Evolutionary conservation across 2,113 vertebrate genomes (phyloP).

Genomic region (Saccopteryx leptura): DNA sequence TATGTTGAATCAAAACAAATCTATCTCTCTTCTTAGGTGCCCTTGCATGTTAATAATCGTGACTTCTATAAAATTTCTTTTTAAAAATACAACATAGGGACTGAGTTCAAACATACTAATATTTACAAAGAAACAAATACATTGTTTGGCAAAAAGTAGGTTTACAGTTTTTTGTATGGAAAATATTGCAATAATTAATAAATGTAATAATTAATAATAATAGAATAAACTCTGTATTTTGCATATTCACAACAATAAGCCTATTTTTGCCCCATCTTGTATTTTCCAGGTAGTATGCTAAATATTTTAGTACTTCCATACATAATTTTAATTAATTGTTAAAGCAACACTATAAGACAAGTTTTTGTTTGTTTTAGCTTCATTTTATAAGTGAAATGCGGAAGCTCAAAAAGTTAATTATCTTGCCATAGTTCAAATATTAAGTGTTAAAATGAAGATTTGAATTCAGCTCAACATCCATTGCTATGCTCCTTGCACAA

Average conservation of each 20-base stretch:
- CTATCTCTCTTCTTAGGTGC: neutral
- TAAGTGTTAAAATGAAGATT: neutral
- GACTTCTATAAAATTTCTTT: neutral
- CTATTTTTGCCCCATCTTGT: neutral
- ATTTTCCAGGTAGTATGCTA: neutral
- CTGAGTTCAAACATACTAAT: neutral
- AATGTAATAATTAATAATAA: neutral
- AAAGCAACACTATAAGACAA: neutral
- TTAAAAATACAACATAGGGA: neutral
- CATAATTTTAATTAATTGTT: neutral
- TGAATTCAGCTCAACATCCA: neutral
- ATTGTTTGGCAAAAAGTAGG: neutral
- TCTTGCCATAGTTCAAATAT: neutral
- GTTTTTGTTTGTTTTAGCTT: neutral
- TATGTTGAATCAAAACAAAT: slow-evolving; percentile 3
- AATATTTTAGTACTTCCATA: neutral
- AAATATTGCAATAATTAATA: neutral
- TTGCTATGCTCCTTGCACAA: accelerated
- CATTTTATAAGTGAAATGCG: neutral
- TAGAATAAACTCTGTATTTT: neutral
- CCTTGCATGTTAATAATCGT: neutral
- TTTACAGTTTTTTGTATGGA: neutral
- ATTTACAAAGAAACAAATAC: neutral
- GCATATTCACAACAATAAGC: neutral
- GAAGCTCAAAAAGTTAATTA: neutral